Evolutionary conservation across 2,888 invertebrate genomes (phyloP).

Genomic region (Neuroscelio doddi): DNA sequence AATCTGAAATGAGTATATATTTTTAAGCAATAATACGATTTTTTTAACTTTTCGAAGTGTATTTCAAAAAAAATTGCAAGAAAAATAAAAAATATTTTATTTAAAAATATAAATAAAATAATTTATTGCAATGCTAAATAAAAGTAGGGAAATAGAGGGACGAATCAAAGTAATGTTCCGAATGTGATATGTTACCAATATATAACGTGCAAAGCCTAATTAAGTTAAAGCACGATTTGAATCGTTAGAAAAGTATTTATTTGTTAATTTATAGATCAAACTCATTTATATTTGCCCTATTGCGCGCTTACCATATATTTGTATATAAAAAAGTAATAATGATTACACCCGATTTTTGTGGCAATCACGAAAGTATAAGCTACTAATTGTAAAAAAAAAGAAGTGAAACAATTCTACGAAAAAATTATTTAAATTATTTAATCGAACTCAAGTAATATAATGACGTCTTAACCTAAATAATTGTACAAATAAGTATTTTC

Average conservation of each 20-base stretch:
- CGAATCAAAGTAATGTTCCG: constrained; percentile 26
- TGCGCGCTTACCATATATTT: constrained; percentile 32
- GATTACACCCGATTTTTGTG: constrained; percentile 20
- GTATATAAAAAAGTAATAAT: constrained; percentile 35
- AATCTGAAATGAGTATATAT: too few species aligned
- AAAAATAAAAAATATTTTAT: neutral
- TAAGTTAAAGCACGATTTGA: constrained; percentile 40
- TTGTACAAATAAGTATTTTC: constrained; percentile 9
- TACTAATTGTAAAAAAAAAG: neutral
- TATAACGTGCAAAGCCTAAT: constrained; percentile 40
- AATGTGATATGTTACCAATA: constrained; percentile 43
- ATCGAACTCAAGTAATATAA: too few species aligned
- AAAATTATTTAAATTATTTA: too few species aligned
- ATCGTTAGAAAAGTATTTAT: constrained; percentile 40
- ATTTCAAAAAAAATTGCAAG: neutral
- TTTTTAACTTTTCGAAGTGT: too few species aligned
- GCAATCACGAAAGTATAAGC: neutral
- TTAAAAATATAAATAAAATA: constrained; percentile 9
- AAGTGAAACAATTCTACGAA: too few species aligned
- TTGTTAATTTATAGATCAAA: constrained; percentile 34
- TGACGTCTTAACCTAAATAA: too few species aligned
- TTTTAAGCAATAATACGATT: too few species aligned
- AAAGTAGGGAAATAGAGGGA: constrained; percentile 9
- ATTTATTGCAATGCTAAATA: constrained; percentile 36
- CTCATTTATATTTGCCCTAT: constrained; percentile 26